Evolutionary conservation across 1,140 invertebrate genomes (phyloP), one percentile per base, ranked within the genome.

Genomic region (Cepaea nemoralis): DNA sequence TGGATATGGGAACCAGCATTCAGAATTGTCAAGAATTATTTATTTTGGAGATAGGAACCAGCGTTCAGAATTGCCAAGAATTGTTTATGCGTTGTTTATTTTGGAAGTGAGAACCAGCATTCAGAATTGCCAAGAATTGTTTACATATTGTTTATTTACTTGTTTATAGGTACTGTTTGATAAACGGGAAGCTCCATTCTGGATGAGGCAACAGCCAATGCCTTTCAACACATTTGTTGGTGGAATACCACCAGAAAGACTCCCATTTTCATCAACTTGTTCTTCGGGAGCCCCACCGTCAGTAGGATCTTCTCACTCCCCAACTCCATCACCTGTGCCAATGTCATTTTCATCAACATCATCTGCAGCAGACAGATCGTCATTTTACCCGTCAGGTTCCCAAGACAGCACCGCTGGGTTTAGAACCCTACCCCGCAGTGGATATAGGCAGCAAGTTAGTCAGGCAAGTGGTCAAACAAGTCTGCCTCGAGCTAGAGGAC

Each of bases 281-380:
- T 45, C 24, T 10, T 48, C 71, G 24, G 37, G 27, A 39, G 31
- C 14, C 16, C 8, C 37, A 74, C 37, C 40, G 0, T 63, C 59
- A 74, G 2, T 27, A 48, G 39, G 16, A 50, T 27, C 16, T 6
- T 74, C 71, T 19, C 14, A 50, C 3, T 74, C 71, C 31, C 71
- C 71, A 50, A 45, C 50, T 42, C 37, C 71, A n/a, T 74, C 42
- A 48, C 71, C 71, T 1, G 42, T 74, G 27, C 71, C 71, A 12
- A 74, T 74, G 71, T 48, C 71, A 74, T 42, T 73, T 16, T 73
- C 70, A 73, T 73, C 70, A 73, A 33, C 71, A 74, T 45, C 24
- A 3, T 70, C 40, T 5, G 19, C 69, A 70, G 19, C 35, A 19
- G 69, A 70, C 69, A 70, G 69, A 40, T 70, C 69, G 1, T 70